A percentile compares a stretch with the other conserved stretches of the same genome.
Evolutionary conservation across 2,888 invertebrate species (phyloP).

Genomic region (Timandra comae): DNA sequence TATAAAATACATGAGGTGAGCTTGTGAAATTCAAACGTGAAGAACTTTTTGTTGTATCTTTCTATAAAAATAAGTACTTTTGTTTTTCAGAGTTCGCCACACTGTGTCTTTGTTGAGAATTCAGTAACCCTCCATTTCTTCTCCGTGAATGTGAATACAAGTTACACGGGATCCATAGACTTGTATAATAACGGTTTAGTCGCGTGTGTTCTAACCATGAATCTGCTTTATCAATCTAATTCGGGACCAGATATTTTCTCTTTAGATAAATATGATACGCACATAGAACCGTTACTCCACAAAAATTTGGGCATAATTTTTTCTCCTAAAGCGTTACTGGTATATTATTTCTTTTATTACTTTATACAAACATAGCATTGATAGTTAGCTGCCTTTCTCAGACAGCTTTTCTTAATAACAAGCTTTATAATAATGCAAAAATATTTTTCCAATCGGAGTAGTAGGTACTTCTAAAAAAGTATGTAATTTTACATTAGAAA

Average conservation of each 20-base stretch:
- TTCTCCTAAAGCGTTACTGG: conserved; percentile 54
- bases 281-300: conserved; percentile 61
- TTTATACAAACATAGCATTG: no score
- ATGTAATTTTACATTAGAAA: no score
- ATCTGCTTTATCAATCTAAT: conserved; percentile 53
- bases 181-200: conserved; percentile 68
- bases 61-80: conserved; percentile 4
- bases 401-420: no score
- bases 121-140: conserved; percentile 62
- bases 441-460: no score
- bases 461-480: no score
- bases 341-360: conserved; percentile 28
- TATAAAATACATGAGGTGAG: conserved; percentile 68
- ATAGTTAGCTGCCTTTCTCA: no score
- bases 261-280: conserved; percentile 58
- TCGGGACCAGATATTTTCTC: conserved; percentile 49
- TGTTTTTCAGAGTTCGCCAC: conserved; percentile 54
- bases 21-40: no score
- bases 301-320: conserved; percentile 59
- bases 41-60: no score
- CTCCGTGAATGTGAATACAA: conserved; percentile 54
- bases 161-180: conserved; percentile 46
- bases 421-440: no score
- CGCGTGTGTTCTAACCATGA: conserved; percentile 53
- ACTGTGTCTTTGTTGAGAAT: conserved; percentile 65